Base-by-base conservation (phyloP, 2,113 vertebrate species). In the Megatriorchis doriae region DNA sequence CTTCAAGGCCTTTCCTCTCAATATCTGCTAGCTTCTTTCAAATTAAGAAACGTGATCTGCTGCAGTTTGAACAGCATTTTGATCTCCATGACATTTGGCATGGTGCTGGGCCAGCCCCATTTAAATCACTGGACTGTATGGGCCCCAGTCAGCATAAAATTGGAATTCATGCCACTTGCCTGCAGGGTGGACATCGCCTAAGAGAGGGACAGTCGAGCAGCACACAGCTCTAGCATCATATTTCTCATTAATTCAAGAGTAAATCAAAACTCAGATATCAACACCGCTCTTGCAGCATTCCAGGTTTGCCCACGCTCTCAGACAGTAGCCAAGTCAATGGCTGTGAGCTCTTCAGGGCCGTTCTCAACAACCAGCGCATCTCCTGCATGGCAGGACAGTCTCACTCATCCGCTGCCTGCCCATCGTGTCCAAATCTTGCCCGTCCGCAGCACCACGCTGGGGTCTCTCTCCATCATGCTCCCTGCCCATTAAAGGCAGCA, bases 131-230 rank as follows among this genome's bases (percentile, higher is more conserved):
- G 72, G 43, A 42, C 63, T 63, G 43, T 67, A 5, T 0, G 4
- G 58, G 79, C 77, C 80, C 68, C 91, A 81, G 58, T 55, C 4
- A 3, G 31, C 8, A 31, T 53, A 68, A 90, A 89, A 91, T 32
- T 0, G 1, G 89, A 95, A 91, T 70, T 88, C 29, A 42, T 0
- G 0, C 74, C 73, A n/a, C 50, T 72, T 21, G 9, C 53, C 80
- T 6, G 3, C 0, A 0, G 81, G 56, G 34, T 63, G 40, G 91
- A 38, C n/a, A 14, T 0, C 0, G 38, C 31, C 75, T 55, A 34
- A 47, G 66, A 71, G 67, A 84, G 34, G 61, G 80, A 25, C 29
- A 43, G 47, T 36, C 1, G 5, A 84, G 70, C 52, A 81, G 52
- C 13, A 45, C 83, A 91, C 3, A 4, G 42, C 55, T 67, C 52